Evolutionary conservation across 2,797 vertebrate genomes (phyloP).

Genomic region (Lutjanus argentimaculatus): DNA sequence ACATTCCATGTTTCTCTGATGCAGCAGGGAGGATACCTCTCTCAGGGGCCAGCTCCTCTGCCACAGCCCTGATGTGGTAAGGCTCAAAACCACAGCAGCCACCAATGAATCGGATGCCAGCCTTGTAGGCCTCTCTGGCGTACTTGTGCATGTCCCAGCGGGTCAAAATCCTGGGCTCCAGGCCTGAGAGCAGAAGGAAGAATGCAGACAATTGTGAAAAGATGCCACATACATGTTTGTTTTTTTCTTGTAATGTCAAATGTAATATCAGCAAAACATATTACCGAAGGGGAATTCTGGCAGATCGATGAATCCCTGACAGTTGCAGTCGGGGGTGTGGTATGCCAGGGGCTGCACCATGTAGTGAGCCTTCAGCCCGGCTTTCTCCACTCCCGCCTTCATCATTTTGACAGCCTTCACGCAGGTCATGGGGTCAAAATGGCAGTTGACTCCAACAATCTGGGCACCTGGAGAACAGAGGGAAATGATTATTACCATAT

Average conservation of each 20-base stretch:
- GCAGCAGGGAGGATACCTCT: constrained; percentile 86
- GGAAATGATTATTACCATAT: background rate
- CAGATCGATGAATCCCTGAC: constrained; percentile 90
- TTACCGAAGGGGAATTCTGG: constrained; percentile 63
- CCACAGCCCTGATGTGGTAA: constrained; percentile 90
- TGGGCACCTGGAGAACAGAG: constrained; percentile 87
- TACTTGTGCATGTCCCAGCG: constrained; percentile 93
- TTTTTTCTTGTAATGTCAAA: background rate
- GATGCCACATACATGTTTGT: background rate
- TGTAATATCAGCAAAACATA: background rate
- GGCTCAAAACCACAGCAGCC: constrained; percentile 94
- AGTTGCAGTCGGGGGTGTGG: constrained; percentile 87
- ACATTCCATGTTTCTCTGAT: constrained; percentile 90
- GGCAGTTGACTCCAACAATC: constrained; percentile 93
- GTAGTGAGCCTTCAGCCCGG: constrained; percentile 90
- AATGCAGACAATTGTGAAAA: constrained; percentile 9
- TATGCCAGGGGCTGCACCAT: constrained; percentile 89
- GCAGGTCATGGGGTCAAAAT: constrained; percentile 91
- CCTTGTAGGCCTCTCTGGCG: constrained; percentile 89
- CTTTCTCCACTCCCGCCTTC: constrained; percentile 91
- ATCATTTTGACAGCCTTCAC: constrained; percentile 82
- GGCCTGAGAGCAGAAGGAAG: constrained; percentile 71
- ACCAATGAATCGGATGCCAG: constrained; percentile 89
- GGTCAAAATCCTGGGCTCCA: constrained; percentile 90
- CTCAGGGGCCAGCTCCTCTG: constrained; percentile 90